phyloP scores from a whole-genome alignment of 1,140 invertebrate species.

The Dolichoris vasculosae region DNA sequence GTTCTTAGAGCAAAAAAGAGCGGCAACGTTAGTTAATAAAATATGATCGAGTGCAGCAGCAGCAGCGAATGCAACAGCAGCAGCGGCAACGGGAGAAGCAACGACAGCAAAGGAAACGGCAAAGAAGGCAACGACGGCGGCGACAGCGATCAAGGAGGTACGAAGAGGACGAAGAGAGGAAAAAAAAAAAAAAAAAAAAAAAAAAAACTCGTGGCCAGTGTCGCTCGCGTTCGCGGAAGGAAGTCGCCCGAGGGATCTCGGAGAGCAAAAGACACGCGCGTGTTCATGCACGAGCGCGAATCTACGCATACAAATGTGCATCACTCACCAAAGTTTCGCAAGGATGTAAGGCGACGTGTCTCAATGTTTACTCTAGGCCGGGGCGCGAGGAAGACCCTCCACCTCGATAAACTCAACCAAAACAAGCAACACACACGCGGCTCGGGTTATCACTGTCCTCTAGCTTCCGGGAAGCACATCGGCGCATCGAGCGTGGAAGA shows the following conservation, averaged over 20 bases:
- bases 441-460: background rate
- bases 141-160: background rate
- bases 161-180: background rate
- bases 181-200: background rate
- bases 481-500: too few species aligned
- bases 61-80: too few species aligned
- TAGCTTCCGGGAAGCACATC: background rate
- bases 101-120: background rate
- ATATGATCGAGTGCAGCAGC: background rate
- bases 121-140: too few species aligned
- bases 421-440: background rate
- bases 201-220: too few species aligned
- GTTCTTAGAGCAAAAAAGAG: background rate
- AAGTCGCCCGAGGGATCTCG: too few species aligned
- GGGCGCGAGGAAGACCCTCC: background rate
- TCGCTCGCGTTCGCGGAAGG: background rate
- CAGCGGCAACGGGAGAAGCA: too few species aligned
- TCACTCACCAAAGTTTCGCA: slow-evolving; percentile 48
- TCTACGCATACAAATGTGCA: too few species aligned
- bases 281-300: too few species aligned
- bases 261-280: background rate
- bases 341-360: slow-evolving; percentile 52
- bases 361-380: slow-evolving; percentile 10
- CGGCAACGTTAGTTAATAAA: too few species aligned
- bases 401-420: background rate